Base-by-base conservation (phyloP, 2,113 vertebrate genomes). In the Corythornis madagascariensis region DNA sequence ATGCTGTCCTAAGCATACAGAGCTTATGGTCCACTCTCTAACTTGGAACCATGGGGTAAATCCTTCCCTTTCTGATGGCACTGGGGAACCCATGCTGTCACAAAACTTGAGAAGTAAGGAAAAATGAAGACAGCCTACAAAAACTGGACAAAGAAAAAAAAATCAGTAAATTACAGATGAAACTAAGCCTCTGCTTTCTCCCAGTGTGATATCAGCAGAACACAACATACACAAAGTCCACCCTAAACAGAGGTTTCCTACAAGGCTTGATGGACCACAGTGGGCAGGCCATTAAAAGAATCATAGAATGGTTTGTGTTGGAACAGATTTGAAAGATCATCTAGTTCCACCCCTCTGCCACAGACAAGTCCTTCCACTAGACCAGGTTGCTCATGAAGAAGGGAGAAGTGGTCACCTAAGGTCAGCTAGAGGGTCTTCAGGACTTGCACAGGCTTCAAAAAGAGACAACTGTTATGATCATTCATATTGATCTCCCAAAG, bases 11-110 rank as follows among this genome's bases (percentile, higher is more conserved):
- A 42, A 57, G 40, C 18, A 8, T 69, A 55, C 64, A 26, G 25
- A 56, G 55, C 18, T 31, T 56, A 56, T 20, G 11, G 29, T n/a
- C 55, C 22, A n/a, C 6, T 24, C 15, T 28, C 18, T 3, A 40
- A 67, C 0, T 0, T n/a, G 18, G 14, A 61, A 38, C 15, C 26
- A n/a, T 0, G 0, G 28, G 22, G 13, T 12, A 88, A 81, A 75
- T 29, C 13, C 25, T 52, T 69, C 56, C 6, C 11, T 86, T 86
- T 59, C 60, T 61, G 13, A 7, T 13, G 35, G n/a, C 40, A 38
- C 14, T 24, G 28, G 11, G 38, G 20, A 66, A 28, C 18, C 4
- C 33, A 55, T 0, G 0, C 25, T 71, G 43, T 14, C 33, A 38
- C 35, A 81, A 55, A 70, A 28, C 19, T 48, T 1, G 0, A 18